Evolutionary conservation across 2,888 invertebrate species (phyloP).

Genomic region (Nomada goodeniana): DNA sequence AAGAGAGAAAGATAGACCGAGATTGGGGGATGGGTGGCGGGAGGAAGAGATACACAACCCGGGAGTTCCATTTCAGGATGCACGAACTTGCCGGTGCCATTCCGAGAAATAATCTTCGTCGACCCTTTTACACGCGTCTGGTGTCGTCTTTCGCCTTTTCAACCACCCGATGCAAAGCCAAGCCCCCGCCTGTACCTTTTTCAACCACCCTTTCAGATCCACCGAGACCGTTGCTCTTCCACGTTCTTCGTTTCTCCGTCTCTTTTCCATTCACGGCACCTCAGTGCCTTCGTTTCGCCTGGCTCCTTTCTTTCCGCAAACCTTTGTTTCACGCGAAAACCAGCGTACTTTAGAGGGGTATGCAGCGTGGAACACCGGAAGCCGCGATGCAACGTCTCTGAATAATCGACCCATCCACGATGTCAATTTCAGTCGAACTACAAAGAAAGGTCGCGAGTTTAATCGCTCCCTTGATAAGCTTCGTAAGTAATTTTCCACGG

Average conservation of each 20-base stretch:
- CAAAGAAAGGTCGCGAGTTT: not conserved
- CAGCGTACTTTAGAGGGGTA: slow-evolving; percentile 16
- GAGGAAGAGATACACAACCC: slow-evolving; percentile 32
- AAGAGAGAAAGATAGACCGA: not conserved
- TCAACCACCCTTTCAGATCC: slow-evolving; percentile 30
- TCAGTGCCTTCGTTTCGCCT: slow-evolving; percentile 36
- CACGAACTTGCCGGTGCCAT: slow-evolving; percentile 51
- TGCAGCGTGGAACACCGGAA: slow-evolving; percentile 27
- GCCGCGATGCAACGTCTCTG: slow-evolving; percentile 25
- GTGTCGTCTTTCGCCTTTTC: slow-evolving; percentile 63
- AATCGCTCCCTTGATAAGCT: slow-evolving; percentile 20
- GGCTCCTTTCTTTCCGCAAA: slow-evolving; percentile 20
- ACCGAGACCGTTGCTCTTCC: slow-evolving; percentile 37
- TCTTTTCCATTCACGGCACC: slow-evolving; percentile 13
- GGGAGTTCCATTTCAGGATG: slow-evolving; percentile 61
- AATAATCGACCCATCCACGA: slow-evolving; percentile 43
- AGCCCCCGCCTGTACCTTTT: slow-evolving; percentile 23
- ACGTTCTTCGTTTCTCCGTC: slow-evolving; percentile 10
- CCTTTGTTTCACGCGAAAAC: slow-evolving; percentile 42
- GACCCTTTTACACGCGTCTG: slow-evolving; percentile 65
- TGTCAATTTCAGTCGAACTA: not conserved
- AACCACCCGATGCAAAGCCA: slow-evolving; percentile 46
- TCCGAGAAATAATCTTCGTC: slow-evolving; percentile 70
- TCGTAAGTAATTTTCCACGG: not conserved
- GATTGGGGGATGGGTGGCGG: not conserved